Conservation (phyloP, 2,888 invertebrate species). For the Exephanes ischioxanthus region DNA sequence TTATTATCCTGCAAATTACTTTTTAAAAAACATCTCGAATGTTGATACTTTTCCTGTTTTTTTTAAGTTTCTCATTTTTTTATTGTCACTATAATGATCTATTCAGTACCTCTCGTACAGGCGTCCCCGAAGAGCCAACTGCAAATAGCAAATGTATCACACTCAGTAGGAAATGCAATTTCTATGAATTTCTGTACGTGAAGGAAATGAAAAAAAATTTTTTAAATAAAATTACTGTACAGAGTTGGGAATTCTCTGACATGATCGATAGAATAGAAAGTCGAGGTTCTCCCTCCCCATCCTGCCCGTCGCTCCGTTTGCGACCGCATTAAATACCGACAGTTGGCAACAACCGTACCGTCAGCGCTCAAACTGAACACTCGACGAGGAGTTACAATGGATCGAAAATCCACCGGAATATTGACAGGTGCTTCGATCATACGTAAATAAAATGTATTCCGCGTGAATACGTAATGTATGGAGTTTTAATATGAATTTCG, state of each 20-base stretch:
- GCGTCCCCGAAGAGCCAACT: background rate
- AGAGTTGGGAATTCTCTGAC: too few species aligned
- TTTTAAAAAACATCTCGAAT: background rate
- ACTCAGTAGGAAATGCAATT: too few species aligned
- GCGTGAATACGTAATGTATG: background rate
- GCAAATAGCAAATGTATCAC: background rate
- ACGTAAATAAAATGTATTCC: background rate
- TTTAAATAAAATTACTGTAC: too few species aligned
- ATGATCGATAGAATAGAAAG: too few species aligned
- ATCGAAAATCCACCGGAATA: background rate
- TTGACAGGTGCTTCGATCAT: background rate
- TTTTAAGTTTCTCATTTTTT: background rate
- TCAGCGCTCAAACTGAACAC: background rate
- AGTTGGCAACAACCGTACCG: background rate
- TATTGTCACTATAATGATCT: background rate
- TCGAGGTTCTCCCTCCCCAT: too few species aligned
- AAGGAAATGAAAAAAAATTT: too few species aligned
- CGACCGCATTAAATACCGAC: background rate
- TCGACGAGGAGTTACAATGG: background rate
- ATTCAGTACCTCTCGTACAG: too few species aligned
- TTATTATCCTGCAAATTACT: background rate
- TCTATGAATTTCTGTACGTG: too few species aligned
- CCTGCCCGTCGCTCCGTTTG: too few species aligned
- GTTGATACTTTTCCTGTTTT: background rate
- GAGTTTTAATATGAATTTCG: background rate